These are phyloP conservation scores for Ataeniobius toweri DNA, from an alignment of 2,797 vertebrate species.

Conservation along the genomic window DNA sequence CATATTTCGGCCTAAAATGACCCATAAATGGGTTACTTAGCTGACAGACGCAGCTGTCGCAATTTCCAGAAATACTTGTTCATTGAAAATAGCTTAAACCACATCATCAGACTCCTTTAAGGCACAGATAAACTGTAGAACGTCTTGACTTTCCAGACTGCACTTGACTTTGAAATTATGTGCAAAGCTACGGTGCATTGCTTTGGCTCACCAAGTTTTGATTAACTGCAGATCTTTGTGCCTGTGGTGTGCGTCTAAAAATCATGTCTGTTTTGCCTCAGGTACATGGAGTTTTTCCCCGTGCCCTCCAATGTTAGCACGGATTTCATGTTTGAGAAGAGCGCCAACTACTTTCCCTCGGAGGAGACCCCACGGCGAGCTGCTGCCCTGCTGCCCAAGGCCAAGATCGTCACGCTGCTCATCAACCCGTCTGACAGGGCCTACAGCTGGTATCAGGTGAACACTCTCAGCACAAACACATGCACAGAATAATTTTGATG, in stretches of 20 bases:
- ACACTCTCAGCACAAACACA: constrained; percentile 30
- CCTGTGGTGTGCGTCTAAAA: constrained; percentile 11
- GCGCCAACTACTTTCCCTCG: constrained; percentile 95
- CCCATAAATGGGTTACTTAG: constrained; percentile 70
- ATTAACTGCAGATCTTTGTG: constrained; percentile 9
- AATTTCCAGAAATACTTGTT: constrained; percentile 41
- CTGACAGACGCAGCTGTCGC: constrained; percentile 65
- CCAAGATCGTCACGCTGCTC: constrained; percentile 96
- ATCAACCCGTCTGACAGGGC: constrained; percentile 95
- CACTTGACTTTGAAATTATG: constrained; percentile 51
- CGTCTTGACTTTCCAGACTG: constrained; percentile 40
- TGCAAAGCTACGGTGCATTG: not conserved
- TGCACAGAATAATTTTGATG: constrained; percentile 13
- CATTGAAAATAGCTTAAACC: constrained; percentile 41
- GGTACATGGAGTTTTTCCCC: constrained; percentile 98
- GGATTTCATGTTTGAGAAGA: constrained; percentile 96
- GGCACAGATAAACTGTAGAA: constrained; percentile 28
- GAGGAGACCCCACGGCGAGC: constrained; percentile 91
- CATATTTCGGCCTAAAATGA: constrained; percentile 68
- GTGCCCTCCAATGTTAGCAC: constrained; percentile 89
- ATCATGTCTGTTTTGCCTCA: constrained; percentile 58
- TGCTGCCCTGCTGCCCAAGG: constrained; percentile 91
- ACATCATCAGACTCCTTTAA: constrained; percentile 19
- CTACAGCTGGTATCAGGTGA: constrained; percentile 98
- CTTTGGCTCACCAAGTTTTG: not conserved